Evolutionary conservation across 1,140 invertebrate species (phyloP).

Genomic region (Pentalonia nigronervosa): DNA sequence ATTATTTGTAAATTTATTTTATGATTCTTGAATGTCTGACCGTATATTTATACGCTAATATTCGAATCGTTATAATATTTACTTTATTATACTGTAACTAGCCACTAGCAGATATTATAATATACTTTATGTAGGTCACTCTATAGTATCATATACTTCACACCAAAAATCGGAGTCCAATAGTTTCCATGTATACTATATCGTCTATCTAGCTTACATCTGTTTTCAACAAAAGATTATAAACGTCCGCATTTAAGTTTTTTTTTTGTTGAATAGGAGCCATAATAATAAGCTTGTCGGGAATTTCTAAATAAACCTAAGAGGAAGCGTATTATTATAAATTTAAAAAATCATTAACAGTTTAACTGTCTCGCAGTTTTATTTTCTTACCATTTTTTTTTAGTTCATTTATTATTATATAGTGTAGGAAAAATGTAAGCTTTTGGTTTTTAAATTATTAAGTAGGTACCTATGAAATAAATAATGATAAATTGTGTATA

Average conservation of each 20-base stretch:
- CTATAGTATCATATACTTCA: not conserved
- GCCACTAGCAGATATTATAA: not conserved
- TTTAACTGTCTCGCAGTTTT: not conserved
- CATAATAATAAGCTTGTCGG: not conserved
- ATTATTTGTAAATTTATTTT: not conserved
- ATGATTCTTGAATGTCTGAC: not conserved
- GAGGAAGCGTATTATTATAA: not conserved
- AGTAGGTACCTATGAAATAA: not conserved
- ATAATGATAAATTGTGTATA: not conserved
- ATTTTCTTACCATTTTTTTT: not conserved
- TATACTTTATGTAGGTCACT: not conserved
- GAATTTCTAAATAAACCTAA: not conserved
- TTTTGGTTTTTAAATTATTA: not conserved
- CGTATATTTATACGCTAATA: not conserved
- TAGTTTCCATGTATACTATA: not conserved
- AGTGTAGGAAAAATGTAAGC: not conserved
- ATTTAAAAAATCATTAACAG: not conserved
- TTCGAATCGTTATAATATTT: not conserved
- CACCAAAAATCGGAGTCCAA: not conserved
- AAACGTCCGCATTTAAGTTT: not conserved
- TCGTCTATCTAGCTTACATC: not conserved
- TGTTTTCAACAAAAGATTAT: not conserved
- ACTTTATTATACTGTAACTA: not conserved
- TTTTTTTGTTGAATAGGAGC: constrained; percentile 3
- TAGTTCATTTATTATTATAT: not conserved